These are phyloP conservation scores for Labeo catla DNA, from an alignment of 2,113 vertebrate genomes.

Conservation along the genomic window DNA sequence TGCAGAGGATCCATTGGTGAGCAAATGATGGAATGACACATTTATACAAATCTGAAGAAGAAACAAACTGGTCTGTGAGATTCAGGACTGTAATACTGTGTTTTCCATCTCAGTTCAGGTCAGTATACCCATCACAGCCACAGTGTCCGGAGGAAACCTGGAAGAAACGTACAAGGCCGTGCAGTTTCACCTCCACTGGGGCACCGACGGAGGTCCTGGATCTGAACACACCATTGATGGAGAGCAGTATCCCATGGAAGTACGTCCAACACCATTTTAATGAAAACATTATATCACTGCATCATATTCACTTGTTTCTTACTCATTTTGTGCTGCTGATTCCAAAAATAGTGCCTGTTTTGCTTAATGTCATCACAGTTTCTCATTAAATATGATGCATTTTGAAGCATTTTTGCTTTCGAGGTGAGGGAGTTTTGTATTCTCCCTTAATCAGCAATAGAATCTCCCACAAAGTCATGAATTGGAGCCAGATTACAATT, in stretches of 20 bases:
- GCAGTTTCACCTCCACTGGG: conserved; percentile 94
- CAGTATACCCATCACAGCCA: conserved; percentile 51
- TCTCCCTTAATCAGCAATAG: too few species aligned
- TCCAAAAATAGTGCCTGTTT: too few species aligned
- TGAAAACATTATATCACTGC: too few species aligned
- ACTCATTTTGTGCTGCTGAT: too few species aligned
- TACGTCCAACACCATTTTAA: conserved; percentile 56
- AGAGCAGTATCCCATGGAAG: conserved; percentile 90
- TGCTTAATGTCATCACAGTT: too few species aligned
- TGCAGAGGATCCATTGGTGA: not conserved
- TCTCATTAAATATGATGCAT: too few species aligned
- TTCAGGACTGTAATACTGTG: not conserved
- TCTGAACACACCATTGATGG: conserved; percentile 91
- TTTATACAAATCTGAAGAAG: not conserved
- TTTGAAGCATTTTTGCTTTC: too few species aligned
- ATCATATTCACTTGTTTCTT: too few species aligned
- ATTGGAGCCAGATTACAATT: too few species aligned
- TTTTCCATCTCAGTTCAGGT: conserved; percentile 76
- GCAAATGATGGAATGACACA: not conserved
- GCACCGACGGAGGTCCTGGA: conserved; percentile 32
- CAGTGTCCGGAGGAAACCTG: conserved; percentile 78
- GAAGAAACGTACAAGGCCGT: conserved; percentile 73
- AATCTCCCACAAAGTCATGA: too few species aligned
- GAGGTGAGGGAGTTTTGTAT: too few species aligned
- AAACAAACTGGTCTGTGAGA: not conserved